phyloP scores from a whole-genome alignment of 2,113 vertebrate species.

The Maylandia zebra region DNA sequence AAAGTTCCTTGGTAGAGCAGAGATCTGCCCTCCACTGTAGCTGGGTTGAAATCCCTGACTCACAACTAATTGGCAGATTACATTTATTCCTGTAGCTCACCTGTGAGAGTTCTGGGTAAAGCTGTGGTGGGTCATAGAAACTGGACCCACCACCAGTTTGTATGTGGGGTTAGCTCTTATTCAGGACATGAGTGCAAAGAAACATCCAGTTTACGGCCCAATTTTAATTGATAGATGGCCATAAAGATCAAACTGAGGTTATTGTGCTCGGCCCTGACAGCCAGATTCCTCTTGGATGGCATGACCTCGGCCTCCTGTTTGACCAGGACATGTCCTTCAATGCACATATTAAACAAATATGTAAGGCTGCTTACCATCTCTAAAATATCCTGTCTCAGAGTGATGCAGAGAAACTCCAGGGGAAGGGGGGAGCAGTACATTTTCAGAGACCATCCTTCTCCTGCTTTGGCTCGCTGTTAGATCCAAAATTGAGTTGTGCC shows the following conservation, averaged over 20 bases:
- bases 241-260: not conserved
- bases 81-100: not conserved
- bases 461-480: not conserved
- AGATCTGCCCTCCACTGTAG: conserved; percentile 65
- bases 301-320: rapidly evolving
- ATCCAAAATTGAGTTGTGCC: rapidly evolving
- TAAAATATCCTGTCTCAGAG: not conserved
- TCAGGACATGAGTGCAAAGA: rapidly evolving
- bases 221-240: not conserved
- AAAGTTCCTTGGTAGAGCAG: conserved; percentile 63
- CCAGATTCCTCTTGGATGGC: not conserved
- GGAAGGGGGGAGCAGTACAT: rapidly evolving
- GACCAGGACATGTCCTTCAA: not conserved
- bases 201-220: rapidly evolving
- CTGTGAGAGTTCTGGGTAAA: not conserved
- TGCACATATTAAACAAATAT: not conserved
- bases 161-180: not conserved
- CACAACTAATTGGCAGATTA: conserved; percentile 57
- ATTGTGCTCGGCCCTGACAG: not conserved
- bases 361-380: rapidly evolving
- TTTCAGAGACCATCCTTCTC: rapidly evolving
- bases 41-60: conserved; percentile 4
- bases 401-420: rapidly evolving
- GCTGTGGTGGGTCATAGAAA: not conserved
- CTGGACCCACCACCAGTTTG: not conserved